Evolutionary conservation across 2,113 vertebrate species (phyloP).

Genomic region (Ariopsis seemanni): DNA sequence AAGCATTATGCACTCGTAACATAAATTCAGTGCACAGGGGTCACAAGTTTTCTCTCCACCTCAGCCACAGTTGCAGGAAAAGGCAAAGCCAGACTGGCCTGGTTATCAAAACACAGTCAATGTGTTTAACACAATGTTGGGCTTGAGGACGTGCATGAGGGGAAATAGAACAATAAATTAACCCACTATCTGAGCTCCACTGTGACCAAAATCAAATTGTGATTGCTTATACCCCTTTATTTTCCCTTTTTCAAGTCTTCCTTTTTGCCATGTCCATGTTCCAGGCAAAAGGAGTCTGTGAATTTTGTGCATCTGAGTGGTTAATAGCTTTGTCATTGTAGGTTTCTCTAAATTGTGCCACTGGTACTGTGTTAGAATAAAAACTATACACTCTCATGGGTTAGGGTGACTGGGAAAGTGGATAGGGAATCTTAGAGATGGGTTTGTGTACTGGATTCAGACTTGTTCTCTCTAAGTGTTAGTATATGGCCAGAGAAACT

Average conservation of each 20-base stretch:
- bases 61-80: conserved; percentile 32
- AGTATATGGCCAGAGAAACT: not conserved
- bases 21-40: not conserved
- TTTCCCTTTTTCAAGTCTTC: not conserved
- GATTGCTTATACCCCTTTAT: not conserved
- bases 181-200: not conserved
- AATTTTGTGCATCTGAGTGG: not conserved
- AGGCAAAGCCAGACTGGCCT: conserved; percentile 14
- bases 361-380: not conserved
- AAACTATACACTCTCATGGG: not conserved
- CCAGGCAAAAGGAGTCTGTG: not conserved
- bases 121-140: not conserved
- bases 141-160: not conserved
- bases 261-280: not conserved
- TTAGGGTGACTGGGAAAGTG: not conserved
- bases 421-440: too few species aligned
- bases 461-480: not conserved
- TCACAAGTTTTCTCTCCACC: not conserved
- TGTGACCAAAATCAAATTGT: not conserved
- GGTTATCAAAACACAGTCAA: conserved; percentile 41
- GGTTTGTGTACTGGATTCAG: not conserved
- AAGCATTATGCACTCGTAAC: not conserved
- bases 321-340: not conserved
- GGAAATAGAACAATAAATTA: conserved; percentile 6
- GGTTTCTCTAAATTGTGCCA: not conserved